A percentile compares a stretch with the other conserved stretches of the same genome.
Evolutionary conservation across 2,113 vertebrate genomes (phyloP).

Genomic region (Physeter macrocephalus): DNA sequence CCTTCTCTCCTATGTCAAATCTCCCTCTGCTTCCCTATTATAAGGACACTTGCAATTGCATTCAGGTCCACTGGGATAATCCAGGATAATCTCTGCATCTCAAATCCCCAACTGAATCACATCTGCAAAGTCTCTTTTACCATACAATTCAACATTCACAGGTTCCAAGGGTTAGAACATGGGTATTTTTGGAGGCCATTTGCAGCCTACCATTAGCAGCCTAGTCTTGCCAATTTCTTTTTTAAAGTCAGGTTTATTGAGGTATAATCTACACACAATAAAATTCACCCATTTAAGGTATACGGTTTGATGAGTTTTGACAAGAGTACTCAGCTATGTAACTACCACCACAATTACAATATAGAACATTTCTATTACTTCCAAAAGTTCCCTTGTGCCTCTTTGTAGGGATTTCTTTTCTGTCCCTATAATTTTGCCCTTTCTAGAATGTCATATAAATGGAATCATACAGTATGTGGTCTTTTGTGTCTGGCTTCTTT

Average conservation of each 20-base stretch:
- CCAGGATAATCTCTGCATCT: not conserved
- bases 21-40: not conserved
- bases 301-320: not conserved
- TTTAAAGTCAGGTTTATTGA: not conserved
- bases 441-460: not conserved
- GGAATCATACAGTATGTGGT: not conserved
- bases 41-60: not conserved
- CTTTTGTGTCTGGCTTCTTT: slow-evolving; percentile 1
- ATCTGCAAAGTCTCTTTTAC: not conserved
- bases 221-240: not conserved
- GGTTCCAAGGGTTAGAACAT: not conserved
- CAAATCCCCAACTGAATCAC: not conserved
- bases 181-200: not conserved
- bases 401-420: not conserved
- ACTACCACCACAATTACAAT: not conserved
- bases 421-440: not conserved
- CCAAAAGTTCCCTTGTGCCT: not conserved
- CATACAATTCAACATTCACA: not conserved
- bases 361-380: not conserved
- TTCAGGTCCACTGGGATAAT: not conserved
- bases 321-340: not conserved
- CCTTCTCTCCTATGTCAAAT: not conserved
- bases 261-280: not conserved
- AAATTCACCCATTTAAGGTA: not conserved
- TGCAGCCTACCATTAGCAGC: not conserved